phyloP scores from a whole-genome alignment of 2,888 invertebrate genomes.

The Punctoribates punctum region DNA sequence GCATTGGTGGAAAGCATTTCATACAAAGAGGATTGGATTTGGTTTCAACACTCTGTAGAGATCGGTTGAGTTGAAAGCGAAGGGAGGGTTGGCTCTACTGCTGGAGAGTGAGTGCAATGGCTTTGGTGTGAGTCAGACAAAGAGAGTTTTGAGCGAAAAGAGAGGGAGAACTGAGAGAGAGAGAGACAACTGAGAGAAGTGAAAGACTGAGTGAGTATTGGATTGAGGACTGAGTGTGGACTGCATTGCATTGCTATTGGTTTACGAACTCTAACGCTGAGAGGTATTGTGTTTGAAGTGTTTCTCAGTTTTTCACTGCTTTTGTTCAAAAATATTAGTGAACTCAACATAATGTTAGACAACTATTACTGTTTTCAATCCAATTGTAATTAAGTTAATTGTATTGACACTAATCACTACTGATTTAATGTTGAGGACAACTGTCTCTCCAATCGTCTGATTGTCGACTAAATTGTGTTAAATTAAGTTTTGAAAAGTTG shows the following conservation, averaged over 20 bases:
- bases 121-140: conserved; percentile 32
- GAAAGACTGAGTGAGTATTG: not conserved
- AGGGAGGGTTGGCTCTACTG: not conserved
- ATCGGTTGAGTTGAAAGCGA: conserved; percentile 30
- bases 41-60: conserved; percentile 2
- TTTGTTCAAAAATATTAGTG: not conserved
- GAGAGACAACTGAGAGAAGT: not conserved
- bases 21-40: not conserved
- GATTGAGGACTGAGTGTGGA: not conserved
- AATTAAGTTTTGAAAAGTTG: conserved; percentile 12
- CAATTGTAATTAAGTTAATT: not conserved
- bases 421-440: not conserved
- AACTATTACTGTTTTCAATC: not conserved
- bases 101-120: conserved; percentile 27
- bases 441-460: not conserved
- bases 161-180: not conserved
- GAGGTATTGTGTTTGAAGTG: not conserved
- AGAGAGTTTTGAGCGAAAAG: conserved; percentile 7
- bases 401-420: not conserved
- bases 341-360: not conserved
- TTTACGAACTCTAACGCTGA: not conserved
- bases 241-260: not conserved
- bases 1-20: not conserved
- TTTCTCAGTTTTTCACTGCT: not conserved
- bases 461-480: too few species aligned